Evolutionary conservation across 2,113 vertebrate species (phyloP), one percentile per base, ranked within the genome.

Genomic region (Alectura lathami): DNA sequence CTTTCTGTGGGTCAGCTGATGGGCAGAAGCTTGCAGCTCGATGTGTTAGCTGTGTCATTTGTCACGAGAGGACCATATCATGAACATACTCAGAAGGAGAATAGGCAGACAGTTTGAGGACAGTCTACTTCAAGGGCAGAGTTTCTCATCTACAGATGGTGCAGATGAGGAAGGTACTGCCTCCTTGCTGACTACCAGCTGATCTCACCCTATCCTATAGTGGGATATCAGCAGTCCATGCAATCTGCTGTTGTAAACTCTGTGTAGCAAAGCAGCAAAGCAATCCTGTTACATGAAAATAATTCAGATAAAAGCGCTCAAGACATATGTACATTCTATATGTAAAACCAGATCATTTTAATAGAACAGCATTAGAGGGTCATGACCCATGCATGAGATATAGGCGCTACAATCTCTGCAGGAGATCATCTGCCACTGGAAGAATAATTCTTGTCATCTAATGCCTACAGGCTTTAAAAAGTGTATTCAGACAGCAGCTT

Each of bases 321-420:
- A 43, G 66, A 70, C 32, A 26, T 40, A 32, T 13, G 4, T 59
- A 34, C 13, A 45, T 70, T 82, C 29, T 72, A 48, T 67, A 42
- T 21, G 34, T 81, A 70, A 53, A 67, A 70, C 30, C 75, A 45
- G n/a, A 45, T 8, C 4, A 30, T 67, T 88, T 89, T 57, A 62
- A 38, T 62, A 38, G 57, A 72, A 36, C 11, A 64, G 40, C 21
- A 13, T n/a, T 73, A 40, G 23, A 21, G 26, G 57, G 15, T 91
- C 34, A 8, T 14, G 51, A 47, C 0, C 0, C 59, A 11, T 32
- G 36, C 5, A 2, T 47, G 26, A 43, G 8, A 8, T 56, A 70
- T 47, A 74, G 64, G 26, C 69, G 23, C 5, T 73, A 66, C 66
- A 74, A 73, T 86, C 10, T 81, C 50, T 17, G 15, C 29, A 36